phyloP scores from a whole-genome alignment of 2,888 invertebrate species.

The Caenorhabditis panamensis region DNA sequence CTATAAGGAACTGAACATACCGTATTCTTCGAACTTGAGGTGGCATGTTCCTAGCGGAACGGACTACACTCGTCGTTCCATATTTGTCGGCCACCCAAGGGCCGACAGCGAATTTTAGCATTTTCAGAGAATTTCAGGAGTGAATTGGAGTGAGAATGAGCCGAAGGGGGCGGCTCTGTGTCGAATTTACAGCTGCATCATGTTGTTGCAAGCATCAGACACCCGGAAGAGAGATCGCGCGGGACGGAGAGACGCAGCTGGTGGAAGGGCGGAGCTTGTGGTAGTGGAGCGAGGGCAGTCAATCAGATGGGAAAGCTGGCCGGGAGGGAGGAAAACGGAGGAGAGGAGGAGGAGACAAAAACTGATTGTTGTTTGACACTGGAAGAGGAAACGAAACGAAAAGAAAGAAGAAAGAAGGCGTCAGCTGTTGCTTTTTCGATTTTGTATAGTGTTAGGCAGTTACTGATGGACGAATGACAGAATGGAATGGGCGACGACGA shows the following conservation, averaged over 20 bases:
- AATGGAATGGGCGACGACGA: not conserved
- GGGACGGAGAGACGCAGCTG: conserved; percentile 31
- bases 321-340: conserved; percentile 18
- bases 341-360: conserved; percentile 31
- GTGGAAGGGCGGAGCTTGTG: conserved; percentile 32
- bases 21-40: conserved; percentile 47
- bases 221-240: conserved; percentile 11
- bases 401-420: conserved; percentile 45
- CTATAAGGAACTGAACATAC: conserved; percentile 20
- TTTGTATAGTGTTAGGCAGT: conserved; percentile 53
- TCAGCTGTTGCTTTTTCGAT: conserved; percentile 51
- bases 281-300: conserved; percentile 33
- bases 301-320: conserved; percentile 51
- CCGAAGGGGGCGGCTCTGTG: conserved; percentile 9
- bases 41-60: conserved; percentile 24
- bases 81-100: conserved; percentile 73
- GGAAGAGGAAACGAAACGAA: conserved; percentile 42
- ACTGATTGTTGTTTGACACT: conserved; percentile 58
- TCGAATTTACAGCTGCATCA: conserved; percentile 54
- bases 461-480: conserved; percentile 19
- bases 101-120: conserved; percentile 76
- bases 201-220: conserved; percentile 47
- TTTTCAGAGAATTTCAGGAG: conserved; percentile 26
- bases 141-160: conserved; percentile 13
- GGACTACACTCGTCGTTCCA: conserved; percentile 41